These are phyloP conservation scores for Scaptomyza tumidula DNA, from an alignment of 2,888 invertebrate species.

Conservation along the genomic window DNA sequence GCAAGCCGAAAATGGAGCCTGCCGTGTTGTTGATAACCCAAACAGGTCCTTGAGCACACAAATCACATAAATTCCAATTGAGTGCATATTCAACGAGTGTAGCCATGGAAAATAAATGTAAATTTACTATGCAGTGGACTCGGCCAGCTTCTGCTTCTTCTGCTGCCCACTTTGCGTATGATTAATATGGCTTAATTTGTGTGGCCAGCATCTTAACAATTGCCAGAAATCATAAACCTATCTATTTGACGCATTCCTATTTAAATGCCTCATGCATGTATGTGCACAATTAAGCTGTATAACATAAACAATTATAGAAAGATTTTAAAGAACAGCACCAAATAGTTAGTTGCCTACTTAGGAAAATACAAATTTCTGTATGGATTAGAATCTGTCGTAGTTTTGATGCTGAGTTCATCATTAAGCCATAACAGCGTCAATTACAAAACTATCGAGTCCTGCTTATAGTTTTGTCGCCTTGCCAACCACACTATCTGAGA, in stretches of 20 bases:
- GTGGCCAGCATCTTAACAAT: conserved; percentile 28
- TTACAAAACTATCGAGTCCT: conserved; percentile 14
- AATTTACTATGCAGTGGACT: conserved; percentile 64
- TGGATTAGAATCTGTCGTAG: not conserved
- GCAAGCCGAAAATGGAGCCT: conserved; percentile 41
- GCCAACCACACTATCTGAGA: conserved; percentile 8
- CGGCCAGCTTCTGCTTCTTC: conserved; percentile 11
- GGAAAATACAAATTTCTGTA: not conserved
- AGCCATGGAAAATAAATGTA: conserved; percentile 67
- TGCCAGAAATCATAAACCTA: conserved; percentile 29
- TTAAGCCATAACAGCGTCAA: conserved; percentile 19
- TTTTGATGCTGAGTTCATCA: not conserved
- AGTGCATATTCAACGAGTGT: conserved; percentile 71
- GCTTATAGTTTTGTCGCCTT: conserved; percentile 18
- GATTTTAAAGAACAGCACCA: not conserved
- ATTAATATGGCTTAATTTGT: conserved; percentile 68
- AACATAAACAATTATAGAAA: not conserved
- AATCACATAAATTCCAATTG: conserved; percentile 81
- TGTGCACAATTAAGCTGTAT: conserved; percentile 22
- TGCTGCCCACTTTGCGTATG: conserved; percentile 64
- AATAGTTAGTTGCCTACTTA: not conserved
- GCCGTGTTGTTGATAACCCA: conserved; percentile 78
- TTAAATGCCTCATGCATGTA: no score
- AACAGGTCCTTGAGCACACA: conserved; percentile 78
- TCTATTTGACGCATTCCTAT: conserved; percentile 11